These are phyloP conservation scores for Seira musarum DNA, from an alignment of 2,888 invertebrate genomes.

Conservation along the genomic window DNA sequence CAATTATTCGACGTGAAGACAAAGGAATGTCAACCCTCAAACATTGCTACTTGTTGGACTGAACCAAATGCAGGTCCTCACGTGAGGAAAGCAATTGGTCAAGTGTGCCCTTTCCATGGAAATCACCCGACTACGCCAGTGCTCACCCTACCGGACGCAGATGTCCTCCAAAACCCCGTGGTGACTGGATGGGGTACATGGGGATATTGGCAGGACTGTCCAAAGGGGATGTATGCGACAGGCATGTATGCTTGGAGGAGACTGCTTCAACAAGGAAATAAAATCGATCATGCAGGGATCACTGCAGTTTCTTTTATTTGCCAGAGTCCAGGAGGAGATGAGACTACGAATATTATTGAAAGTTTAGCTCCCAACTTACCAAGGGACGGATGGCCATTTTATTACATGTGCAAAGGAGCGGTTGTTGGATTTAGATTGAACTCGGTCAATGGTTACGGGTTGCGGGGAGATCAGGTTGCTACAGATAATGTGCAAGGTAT, in stretches of 20 bases:
- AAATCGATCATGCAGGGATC: conserved; percentile 55
- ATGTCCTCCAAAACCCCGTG: conserved; percentile 50
- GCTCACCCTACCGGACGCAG: background rate
- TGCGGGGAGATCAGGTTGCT: conserved; percentile 40
- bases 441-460: conserved; percentile 33
- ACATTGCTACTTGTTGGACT: conserved; percentile 56
- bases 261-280: conserved; percentile 29
- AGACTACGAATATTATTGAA: conserved; percentile 26
- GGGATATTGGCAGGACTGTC: conserved; percentile 51
- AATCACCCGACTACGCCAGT: conserved; percentile 7
- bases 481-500: conserved; percentile 57
- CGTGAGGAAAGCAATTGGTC: no score
- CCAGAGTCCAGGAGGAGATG: conserved; percentile 37
- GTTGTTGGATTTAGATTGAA: conserved; percentile 59
- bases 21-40: conserved; percentile 52
- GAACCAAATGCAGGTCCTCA: conserved; percentile 43
- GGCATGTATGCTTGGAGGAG: conserved; percentile 61
- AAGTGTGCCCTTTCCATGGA: conserved; percentile 48
- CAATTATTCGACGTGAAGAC: conserved; percentile 56
- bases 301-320: conserved; percentile 42
- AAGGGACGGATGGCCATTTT: conserved; percentile 53
- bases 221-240: conserved; percentile 46
- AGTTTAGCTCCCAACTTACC: conserved; percentile 40
- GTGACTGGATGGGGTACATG: conserved; percentile 59
- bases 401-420: conserved; percentile 54